These are phyloP conservation scores for Epinotia ramella DNA, from an alignment of 2,888 invertebrate genomes.

Conservation along the genomic window DNA sequence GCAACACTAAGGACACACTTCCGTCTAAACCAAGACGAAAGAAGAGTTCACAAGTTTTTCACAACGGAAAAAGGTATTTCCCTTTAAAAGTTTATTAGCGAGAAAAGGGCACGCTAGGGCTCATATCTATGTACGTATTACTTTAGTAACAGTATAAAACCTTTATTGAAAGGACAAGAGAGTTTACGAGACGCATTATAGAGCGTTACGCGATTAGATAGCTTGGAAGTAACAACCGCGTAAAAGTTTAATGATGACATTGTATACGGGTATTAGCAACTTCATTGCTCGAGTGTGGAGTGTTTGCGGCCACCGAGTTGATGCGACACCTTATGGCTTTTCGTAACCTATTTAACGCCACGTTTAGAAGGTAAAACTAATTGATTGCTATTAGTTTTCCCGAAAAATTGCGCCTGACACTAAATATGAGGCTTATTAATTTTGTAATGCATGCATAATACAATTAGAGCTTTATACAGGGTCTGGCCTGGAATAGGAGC, in stretches of 20 bases:
- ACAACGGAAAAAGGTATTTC: background rate
- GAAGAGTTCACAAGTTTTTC: background rate
- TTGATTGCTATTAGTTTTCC: too few species aligned
- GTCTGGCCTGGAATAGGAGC: too few species aligned
- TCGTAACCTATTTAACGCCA: background rate
- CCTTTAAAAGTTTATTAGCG: background rate
- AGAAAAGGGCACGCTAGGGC: background rate
- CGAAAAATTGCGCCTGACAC: background rate
- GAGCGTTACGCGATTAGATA: constrained; percentile 42
- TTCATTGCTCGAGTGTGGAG: constrained; percentile 22
- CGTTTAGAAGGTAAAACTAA: too few species aligned
- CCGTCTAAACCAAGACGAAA: too few species aligned
- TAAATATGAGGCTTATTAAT: background rate
- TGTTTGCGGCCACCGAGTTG: constrained; percentile 19
- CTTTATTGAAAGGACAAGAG: constrained; percentile 35
- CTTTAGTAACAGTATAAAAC: constrained; percentile 13
- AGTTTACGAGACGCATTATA: constrained; percentile 44
- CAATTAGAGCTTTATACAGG: too few species aligned
- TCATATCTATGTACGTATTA: background rate
- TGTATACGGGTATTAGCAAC: constrained; percentile 31
- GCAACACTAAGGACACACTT: too few species aligned
- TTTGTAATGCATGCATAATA: too few species aligned
- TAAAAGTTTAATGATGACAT: constrained; percentile 45
- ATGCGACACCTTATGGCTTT: constrained; percentile 7
- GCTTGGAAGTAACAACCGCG: constrained; percentile 38